phyloP scores from a whole-genome alignment of 2,888 invertebrate species.

The Ormyrus rosae region DNA sequence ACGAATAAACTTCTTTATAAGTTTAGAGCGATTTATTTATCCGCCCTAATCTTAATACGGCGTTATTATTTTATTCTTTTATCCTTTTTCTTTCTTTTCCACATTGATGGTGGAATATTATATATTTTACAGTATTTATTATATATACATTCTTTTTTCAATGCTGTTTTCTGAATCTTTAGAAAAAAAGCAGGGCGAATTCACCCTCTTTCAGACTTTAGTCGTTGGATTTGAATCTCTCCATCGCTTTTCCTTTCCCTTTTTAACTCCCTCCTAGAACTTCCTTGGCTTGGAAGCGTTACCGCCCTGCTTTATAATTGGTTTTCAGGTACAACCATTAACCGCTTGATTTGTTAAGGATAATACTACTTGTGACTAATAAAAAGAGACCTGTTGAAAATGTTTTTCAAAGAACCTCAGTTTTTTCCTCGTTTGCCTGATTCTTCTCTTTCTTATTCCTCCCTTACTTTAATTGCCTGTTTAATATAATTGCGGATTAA shows the following conservation, averaged over 20 bases:
- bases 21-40: too few species aligned
- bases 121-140: too few species aligned
- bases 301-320: constrained; percentile 12
- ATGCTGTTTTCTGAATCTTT: too few species aligned
- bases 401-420: neutral
- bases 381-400: constrained; percentile 41
- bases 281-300: neutral
- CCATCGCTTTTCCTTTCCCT: neutral
- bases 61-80: too few species aligned
- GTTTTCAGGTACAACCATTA: constrained; percentile 17
- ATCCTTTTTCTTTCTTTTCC: too few species aligned
- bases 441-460: neutral
- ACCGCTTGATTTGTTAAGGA: constrained; percentile 44
- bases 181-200: too few species aligned
- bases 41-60: too few species aligned
- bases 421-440: neutral
- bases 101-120: too few species aligned
- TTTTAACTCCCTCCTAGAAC: neutral
- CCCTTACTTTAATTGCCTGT: constrained; percentile 10
- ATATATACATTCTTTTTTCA: too few species aligned
- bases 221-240: neutral
- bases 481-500: neutral
- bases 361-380: constrained; percentile 40
- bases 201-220: too few species aligned
- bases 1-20: too few species aligned